These are phyloP conservation scores for Platorchestia sp. DNA, from an alignment of 1,140 invertebrate species.

Conservation along the genomic window DNA sequence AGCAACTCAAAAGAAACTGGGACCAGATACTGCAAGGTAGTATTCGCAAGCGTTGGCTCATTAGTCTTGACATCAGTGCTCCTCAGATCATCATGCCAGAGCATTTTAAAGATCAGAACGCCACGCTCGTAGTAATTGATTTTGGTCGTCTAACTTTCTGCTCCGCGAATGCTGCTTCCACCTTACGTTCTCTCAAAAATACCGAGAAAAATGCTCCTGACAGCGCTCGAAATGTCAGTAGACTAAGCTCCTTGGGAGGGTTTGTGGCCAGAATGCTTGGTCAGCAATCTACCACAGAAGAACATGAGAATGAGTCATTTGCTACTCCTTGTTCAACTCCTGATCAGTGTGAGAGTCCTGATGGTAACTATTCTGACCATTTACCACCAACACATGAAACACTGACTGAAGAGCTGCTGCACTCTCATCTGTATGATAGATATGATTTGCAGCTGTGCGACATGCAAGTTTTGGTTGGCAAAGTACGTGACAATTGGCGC, in stretches of 20 bases:
- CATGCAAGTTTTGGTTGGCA: constrained; percentile 81
- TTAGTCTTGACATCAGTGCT: constrained; percentile 91
- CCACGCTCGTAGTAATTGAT: constrained; percentile 85
- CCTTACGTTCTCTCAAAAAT: background rate
- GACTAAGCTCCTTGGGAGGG: background rate
- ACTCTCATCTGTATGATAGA: constrained; percentile 83
- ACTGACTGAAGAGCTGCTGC: constrained; percentile 78
- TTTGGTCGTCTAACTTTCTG: constrained; percentile 85
- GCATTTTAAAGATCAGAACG: constrained; percentile 83
- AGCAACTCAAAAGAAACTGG: constrained; percentile 87
- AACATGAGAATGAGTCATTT: constrained; percentile 75
- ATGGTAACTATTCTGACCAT: constrained; percentile 67
- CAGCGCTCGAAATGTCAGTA: background rate
- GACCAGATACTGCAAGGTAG: constrained; percentile 84
- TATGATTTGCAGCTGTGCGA: constrained; percentile 69
- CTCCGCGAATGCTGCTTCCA: constrained; percentile 29
- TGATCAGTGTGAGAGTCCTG: constrained; percentile 66
- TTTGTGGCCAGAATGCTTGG: constrained; percentile 36
- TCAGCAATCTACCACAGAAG: constrained; percentile 60
- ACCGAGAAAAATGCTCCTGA: background rate
- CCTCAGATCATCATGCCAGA: constrained; percentile 90
- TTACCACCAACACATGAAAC: constrained; percentile 31
- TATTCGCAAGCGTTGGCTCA: constrained; percentile 82
- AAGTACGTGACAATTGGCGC: constrained; percentile 90
- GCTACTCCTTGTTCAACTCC: constrained; percentile 94